These are phyloP conservation scores for Fistularia tabacaria DNA, from an alignment of 2,797 vertebrate genomes.

Conservation along the genomic window DNA sequence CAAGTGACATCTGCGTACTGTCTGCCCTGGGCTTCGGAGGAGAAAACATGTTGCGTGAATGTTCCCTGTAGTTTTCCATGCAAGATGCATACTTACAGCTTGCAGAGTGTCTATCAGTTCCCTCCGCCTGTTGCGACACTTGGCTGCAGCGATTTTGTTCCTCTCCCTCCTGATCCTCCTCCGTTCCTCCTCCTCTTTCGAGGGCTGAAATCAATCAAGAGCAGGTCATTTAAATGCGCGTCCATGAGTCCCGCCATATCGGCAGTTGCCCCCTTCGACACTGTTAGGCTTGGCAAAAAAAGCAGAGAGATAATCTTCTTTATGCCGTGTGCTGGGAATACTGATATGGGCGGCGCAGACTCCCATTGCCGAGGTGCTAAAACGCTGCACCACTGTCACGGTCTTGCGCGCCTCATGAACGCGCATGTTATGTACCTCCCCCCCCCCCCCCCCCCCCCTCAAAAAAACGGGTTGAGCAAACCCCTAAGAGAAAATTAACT, in stretches of 20 bases:
- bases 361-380: constrained; percentile 35
- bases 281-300: constrained; percentile 24
- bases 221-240: constrained; percentile 17
- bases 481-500: not conserved
- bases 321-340: constrained; percentile 41
- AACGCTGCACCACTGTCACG: constrained; percentile 60
- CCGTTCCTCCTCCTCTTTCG: constrained; percentile 91
- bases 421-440: constrained; percentile 43
- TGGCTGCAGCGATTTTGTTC: constrained; percentile 95
- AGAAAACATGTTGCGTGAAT: not conserved
- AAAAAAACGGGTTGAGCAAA: not conserved
- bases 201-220: constrained; percentile 73
- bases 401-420: constrained; percentile 42
- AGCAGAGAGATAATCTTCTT: not conserved
- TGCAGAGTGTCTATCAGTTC: constrained; percentile 90
- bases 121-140: constrained; percentile 89
- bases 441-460: too few species aligned
- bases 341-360: constrained; percentile 48
- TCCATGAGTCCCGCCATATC: constrained; percentile 33
- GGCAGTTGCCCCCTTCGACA: constrained; percentile 27
- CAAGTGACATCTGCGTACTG: not conserved
- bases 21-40: constrained; percentile 3
- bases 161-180: constrained; percentile 88
- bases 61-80: constrained; percentile 1
- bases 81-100: constrained; percentile 76